These are phyloP conservation scores for Dryoscopus gambensis DNA, from an alignment of 2,113 vertebrate species.

Conservation along the genomic window DNA sequence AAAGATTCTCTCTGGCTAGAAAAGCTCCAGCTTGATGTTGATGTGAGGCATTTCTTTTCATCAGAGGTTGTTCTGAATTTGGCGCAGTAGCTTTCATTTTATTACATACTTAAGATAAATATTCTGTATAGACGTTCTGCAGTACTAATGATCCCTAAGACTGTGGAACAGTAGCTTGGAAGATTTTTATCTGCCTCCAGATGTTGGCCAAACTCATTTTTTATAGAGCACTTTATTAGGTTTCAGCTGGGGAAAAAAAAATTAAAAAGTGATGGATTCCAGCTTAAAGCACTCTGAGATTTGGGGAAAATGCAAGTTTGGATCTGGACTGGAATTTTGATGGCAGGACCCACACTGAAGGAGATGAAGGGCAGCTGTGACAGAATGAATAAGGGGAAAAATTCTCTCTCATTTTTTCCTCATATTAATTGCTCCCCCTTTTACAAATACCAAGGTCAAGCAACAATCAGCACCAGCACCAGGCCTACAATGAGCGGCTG, in stretches of 20 bases:
- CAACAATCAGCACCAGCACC: neutral
- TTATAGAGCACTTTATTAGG: constrained; percentile 33
- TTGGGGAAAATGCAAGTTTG: neutral
- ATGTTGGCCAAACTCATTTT: constrained; percentile 45
- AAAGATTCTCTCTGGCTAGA: neutral
- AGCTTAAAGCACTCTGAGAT: neutral
- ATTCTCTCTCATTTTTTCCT: neutral
- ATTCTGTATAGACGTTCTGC: constrained; percentile 3
- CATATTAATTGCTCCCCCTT: neutral
- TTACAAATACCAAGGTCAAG: neutral
- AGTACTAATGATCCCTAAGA: constrained; percentile 27
- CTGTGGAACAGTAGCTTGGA: constrained; percentile 24
- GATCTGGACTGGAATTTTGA: neutral
- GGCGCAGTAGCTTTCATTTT: neutral
- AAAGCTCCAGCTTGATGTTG: neutral
- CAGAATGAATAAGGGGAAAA: neutral
- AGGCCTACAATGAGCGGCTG: rapidly evolving
- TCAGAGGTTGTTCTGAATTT: constrained; percentile 28
- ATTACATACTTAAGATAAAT: constrained; percentile 37
- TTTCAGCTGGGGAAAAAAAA: neutral
- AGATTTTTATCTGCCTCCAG: constrained; percentile 58
- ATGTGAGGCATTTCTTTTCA: constrained; percentile 23
- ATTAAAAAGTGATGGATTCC: neutral
- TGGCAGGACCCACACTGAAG: neutral
- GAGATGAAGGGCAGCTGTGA: neutral